Evolutionary conservation across 2,797 vertebrate genomes (phyloP), one percentile per base, ranked within the genome.

Genomic region (Synanceia verrucosa): DNA sequence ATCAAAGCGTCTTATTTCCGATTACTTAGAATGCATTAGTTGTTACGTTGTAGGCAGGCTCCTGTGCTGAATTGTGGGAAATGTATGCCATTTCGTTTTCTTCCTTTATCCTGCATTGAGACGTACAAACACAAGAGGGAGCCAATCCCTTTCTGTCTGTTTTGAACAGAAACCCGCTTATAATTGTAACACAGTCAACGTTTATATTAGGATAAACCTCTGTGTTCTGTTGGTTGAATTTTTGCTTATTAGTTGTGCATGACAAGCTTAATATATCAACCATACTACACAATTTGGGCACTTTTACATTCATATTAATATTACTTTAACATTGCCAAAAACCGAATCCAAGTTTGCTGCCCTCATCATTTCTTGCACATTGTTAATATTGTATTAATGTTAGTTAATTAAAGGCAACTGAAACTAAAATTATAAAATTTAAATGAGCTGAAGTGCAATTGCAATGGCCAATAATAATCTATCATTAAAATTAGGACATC

Each of bases 91-190:
- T 12, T 3, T 4, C 1, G 2, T 0, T 16, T 1, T 16, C 11
- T 7, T 29, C 16, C 3, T 44, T 5, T 31, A 8, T 4, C 18
- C 24, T 62, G 56, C 33, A 53, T 3, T 36, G 51, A 41, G 34
- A 23, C 4, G 67, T 19, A 12, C 3, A 0, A 57, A 60, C 89
- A 81, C 57, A 43, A 85, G 91, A 87, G 86, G 81, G 89, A 89
- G 85, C 65, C 81, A 88, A 70, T 75, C 37, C 65, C 65, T 36
- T 70, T 81, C n/a, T n/a, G n/a, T 9, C 6, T 2, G 16, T 18
- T 0, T 29, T n/a, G 18, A 19, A 34, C 37, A 28, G 12, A 28
- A n/a, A n/a, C n/a, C n/a, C n/a, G n/a, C n/a, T n/a, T n/a, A n/a
- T n/a, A n/a, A n/a, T n/a, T n/a, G n/a, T n/a, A n/a, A n/a, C n/a